Evolutionary conservation across 1,140 invertebrate genomes (phyloP), one percentile per base, ranked within the genome.

Genomic region (Pygmarrhopalites habei): DNA sequence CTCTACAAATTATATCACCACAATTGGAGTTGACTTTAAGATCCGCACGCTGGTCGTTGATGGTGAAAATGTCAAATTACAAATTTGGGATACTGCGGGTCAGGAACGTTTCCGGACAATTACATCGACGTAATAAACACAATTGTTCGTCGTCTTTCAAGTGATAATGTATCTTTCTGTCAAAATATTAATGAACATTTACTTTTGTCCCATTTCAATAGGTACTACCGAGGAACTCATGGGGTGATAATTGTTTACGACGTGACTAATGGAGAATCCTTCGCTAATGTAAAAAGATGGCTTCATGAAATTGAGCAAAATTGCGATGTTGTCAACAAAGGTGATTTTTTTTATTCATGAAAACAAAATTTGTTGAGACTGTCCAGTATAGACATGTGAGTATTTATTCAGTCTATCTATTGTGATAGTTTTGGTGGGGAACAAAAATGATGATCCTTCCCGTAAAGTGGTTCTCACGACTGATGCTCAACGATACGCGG

Each of bases 21-120:
- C 96, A 28, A 99, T 99, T 78, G 96, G 96, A 59, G 96, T 99
- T 32, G 96, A 99, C 81, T 99, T 99, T 77, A 99, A 99, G 84
- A 98, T 99, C 73, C 83, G 94, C 73, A 98, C 95, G 64, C 86
- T 99, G 67, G 87, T 90, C 72, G 85, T 99, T 69, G 88, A 94
- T 74, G 95, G 94, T 52, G 86, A 95, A 77, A 85, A 89, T 72
- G 93, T 98, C 1, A 99, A 99, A 78, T 79, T 99, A 65, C 96
- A 99, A 79, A 98, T 99, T 73, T 99, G 95, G 95, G 94, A 97
- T 76, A 94, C 90, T 29, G 90, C 90, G 51, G 90, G 90, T 10
- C 58, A 75, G 43, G 75, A 76, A 72, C 72, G 84, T 64, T 86
- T 86, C 76, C 79, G 94, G 73, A 97, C 94, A 44, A 98, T 98